Percentiles rank a stretch among this genome's conserved stretches.
Evolutionary conservation across 2,888 invertebrate genomes (phyloP).

Genomic region (Apamea monoglypha): DNA sequence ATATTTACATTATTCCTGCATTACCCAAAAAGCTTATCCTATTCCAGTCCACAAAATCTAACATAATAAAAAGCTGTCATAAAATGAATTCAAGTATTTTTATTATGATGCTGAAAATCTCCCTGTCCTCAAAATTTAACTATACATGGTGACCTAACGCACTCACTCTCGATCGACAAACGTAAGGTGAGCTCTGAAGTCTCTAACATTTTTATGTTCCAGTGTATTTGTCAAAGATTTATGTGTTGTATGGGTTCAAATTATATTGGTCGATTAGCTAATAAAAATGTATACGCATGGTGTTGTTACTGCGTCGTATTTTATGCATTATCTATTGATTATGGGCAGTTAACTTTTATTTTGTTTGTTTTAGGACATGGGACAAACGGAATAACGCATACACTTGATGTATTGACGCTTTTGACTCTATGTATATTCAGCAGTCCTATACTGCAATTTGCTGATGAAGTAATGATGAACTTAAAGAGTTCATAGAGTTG

Average conservation of each 20-base stretch:
- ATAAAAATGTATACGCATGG: conserved; percentile 70
- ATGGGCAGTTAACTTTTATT: conserved; percentile 73
- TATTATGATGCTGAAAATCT: conserved; percentile 60
- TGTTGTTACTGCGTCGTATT: conserved; percentile 67
- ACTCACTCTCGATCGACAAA: conserved; percentile 64
- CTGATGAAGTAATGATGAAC: not conserved
- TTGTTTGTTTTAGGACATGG: conserved; percentile 51
- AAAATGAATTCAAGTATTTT: conserved; percentile 62
- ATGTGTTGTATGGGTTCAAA: conserved; percentile 55
- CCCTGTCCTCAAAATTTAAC: conserved; percentile 64
- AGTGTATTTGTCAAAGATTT: conserved; percentile 46
- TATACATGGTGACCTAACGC: conserved; percentile 66
- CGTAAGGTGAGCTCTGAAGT: conserved; percentile 58
- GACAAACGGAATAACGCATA: conserved; percentile 43
- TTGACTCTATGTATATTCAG: too few species aligned
- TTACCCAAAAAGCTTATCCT: conserved; percentile 48
- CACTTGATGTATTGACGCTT: not conserved
- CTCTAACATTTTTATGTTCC: conserved; percentile 47
- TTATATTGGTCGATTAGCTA: conserved; percentile 58
- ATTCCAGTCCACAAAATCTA: conserved; percentile 55
- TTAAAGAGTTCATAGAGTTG: not conserved
- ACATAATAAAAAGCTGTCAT: conserved; percentile 53
- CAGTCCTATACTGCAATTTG: not conserved
- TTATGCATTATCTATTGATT: conserved; percentile 74
- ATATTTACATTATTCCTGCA: conserved; percentile 35